phyloP scores from a whole-genome alignment of 1,140 invertebrate genomes.

The Drosophila lacertosa region DNA sequence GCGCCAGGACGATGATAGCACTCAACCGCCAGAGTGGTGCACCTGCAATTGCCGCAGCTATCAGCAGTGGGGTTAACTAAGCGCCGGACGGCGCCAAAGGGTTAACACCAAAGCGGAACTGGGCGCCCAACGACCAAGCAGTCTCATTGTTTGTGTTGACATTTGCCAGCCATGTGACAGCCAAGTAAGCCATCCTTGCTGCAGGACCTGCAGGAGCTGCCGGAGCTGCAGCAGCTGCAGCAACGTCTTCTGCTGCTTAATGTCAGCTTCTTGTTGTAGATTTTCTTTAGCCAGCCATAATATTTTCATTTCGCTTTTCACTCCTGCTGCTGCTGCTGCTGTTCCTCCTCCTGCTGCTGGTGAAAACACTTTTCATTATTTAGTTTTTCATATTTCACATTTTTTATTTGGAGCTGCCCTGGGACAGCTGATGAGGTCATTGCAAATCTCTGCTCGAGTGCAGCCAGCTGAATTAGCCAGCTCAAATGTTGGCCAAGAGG shows the following conservation, averaged over 20 bases:
- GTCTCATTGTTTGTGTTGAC: conserved; percentile 73
- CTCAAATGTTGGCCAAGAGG: not conserved
- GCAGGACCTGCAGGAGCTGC: conserved; percentile 32
- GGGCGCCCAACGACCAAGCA: too few species aligned
- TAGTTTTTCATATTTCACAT: conserved; percentile 77
- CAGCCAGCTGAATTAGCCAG: not conserved
- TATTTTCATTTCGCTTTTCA: conserved; percentile 65
- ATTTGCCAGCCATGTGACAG: conserved; percentile 63
- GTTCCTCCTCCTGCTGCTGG: conserved; percentile 9
- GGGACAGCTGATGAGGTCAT: conserved; percentile 53
- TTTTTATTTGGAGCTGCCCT: conserved; percentile 48
- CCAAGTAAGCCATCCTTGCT: conserved; percentile 23
- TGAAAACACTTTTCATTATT: conserved; percentile 78
- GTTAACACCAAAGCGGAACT: conserved; percentile 68
- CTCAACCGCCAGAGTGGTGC: conserved; percentile 32
- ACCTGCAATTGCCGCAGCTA: conserved; percentile 55
- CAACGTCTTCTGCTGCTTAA: conserved; percentile 38
- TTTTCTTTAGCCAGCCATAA: conserved; percentile 66
- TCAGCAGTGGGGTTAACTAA: conserved; percentile 72
- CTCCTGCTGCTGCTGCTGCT: conserved; percentile 22
- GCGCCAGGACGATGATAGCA: conserved; percentile 53
- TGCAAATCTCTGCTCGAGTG: conserved; percentile 24
- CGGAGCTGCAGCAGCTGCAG: conserved; percentile 20
- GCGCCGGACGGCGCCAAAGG: conserved; percentile 52
- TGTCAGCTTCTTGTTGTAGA: conserved; percentile 48